A percentile compares a stretch with the other conserved stretches of the same genome.
Conservation (phyloP, 2,888 invertebrate species). For the Aplocera efformata region DNA sequence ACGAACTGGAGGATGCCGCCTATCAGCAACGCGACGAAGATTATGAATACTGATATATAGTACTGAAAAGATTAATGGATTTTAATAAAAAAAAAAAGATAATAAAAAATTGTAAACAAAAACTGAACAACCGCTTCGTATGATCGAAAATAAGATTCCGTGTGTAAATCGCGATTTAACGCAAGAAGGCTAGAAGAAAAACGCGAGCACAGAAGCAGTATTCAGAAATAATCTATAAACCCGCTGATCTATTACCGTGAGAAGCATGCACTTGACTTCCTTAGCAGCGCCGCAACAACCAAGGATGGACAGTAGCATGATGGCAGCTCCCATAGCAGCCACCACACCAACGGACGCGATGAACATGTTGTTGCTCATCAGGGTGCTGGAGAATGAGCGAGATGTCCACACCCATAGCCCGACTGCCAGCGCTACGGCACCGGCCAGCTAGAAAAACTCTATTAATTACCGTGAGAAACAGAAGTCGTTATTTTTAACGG, state of each 20-base stretch:
- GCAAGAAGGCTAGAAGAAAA: no score
- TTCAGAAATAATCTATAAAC: no score
- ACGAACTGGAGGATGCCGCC: slow-evolving; percentile 95
- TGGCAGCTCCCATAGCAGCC: slow-evolving; percentile 89
- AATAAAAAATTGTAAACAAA: no score
- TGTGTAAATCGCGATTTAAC: no score
- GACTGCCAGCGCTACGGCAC: slow-evolving; percentile 86
- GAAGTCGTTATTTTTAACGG: no score
- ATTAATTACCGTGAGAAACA: not conserved
- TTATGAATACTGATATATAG: slow-evolving; percentile 92
- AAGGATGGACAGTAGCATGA: slow-evolving; percentile 91
- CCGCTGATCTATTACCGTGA: slow-evolving; percentile 91
- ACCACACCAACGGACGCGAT: slow-evolving; percentile 92
- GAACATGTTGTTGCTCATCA: slow-evolving; percentile 93
- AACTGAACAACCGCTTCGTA: no score
- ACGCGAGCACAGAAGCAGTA: no score
- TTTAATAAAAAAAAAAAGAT: not conserved
- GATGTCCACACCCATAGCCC: slow-evolving; percentile 93
- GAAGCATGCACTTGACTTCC: slow-evolving; percentile 95
- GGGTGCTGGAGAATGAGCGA: slow-evolving; percentile 90
- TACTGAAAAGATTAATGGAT: slow-evolving; percentile 82
- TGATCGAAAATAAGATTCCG: no score
- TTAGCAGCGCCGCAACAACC: slow-evolving; percentile 96
- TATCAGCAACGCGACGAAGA: slow-evolving; percentile 94
- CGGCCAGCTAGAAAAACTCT: slow-evolving; percentile 84